Evolutionary conservation across 2,113 vertebrate species (phyloP).

Genomic region (Monarcha castaneiventris): DNA sequence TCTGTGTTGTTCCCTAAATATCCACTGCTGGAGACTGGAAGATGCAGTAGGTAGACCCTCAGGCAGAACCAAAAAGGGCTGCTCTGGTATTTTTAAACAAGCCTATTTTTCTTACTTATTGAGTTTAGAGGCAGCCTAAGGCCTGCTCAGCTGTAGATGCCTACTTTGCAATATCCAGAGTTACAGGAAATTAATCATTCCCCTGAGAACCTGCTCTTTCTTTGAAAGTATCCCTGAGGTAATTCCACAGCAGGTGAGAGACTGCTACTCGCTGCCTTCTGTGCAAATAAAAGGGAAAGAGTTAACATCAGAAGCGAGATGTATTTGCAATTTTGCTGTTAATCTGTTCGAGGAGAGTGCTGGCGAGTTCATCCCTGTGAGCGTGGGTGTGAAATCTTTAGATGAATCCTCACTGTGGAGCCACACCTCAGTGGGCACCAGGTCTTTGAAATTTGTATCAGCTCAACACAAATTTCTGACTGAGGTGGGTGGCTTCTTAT

Average conservation of each 20-base stretch:
- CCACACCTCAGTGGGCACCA: neutral
- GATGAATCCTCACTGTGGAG: neutral
- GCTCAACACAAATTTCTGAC: neutral
- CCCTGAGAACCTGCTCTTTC: slow-evolving; percentile 11
- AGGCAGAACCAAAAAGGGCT: neutral
- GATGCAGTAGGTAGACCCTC: neutral
- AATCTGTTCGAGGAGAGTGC: neutral
- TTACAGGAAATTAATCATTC: slow-evolving; percentile 34
- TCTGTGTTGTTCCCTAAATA: neutral
- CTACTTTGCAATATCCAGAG: neutral
- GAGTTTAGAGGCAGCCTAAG: neutral
- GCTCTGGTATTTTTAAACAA: slow-evolving; percentile 8
- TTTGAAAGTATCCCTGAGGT: slow-evolving; percentile 21
- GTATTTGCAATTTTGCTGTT: neutral
- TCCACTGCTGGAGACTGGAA: neutral
- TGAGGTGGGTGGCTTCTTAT: neutral
- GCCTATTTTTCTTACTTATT: neutral
- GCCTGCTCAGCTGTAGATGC: neutral
- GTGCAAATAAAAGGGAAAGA: neutral
- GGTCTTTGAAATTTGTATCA: neutral
- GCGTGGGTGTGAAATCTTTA: neutral
- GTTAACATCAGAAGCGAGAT: neutral
- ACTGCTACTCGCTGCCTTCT: neutral
- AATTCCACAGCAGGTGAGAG: neutral
- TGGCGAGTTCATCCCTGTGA: neutral